Base-by-base conservation (phyloP, 2,888 invertebrate genomes). In the Cryptops parisi region DNA sequence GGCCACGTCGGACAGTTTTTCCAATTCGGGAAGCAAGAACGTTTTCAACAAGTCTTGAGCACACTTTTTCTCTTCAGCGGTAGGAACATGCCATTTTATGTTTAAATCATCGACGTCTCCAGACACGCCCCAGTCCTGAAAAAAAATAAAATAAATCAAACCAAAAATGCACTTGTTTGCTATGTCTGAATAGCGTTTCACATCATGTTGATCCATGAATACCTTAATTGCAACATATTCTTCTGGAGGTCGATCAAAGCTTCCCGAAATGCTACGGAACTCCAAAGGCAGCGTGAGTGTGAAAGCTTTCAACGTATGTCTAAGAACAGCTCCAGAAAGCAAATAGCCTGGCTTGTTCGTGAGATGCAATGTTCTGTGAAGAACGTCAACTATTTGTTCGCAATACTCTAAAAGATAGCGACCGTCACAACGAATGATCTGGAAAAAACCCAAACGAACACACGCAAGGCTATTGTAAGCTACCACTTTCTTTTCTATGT, bases 71-170 rank as follows among this genome's bases (percentile, higher is more conserved):
- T 89, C 89, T 39, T 76, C 76, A 22, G 74, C 72, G 22, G 73
- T 76, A 0, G 91, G 89, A 46, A 81, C 72, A 63, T 86, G 84
- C 88, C 88, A 91, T 40, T 78, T 71, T 21, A 88, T 70, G 5
- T 78, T 72, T 19, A 82, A 71, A 24, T 79, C 74, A 53, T 79
- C 72, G 21, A 84, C 67, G 60, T 81, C 72, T 19, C 79, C 77
- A 0, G 82, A 75, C 55, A 75, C 74, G 0, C 87, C 91, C 93
- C 93, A 94, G 60, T 87, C 81, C 72, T 74, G 26, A 5, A 17
- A 24, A 47, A 12, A 12, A 41, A 41, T 12, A 41, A 12, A 41
- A 12, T 41, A 41, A 5, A 12, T n/a, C 6, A 12, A n/a, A 41
- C 12, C 12, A 41, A n/a, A 41, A 41, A 41, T 6, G 19, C 6